Evolutionary conservation across 1,140 invertebrate genomes (phyloP).

Genomic region (Thaumatotibia leucotreta): DNA sequence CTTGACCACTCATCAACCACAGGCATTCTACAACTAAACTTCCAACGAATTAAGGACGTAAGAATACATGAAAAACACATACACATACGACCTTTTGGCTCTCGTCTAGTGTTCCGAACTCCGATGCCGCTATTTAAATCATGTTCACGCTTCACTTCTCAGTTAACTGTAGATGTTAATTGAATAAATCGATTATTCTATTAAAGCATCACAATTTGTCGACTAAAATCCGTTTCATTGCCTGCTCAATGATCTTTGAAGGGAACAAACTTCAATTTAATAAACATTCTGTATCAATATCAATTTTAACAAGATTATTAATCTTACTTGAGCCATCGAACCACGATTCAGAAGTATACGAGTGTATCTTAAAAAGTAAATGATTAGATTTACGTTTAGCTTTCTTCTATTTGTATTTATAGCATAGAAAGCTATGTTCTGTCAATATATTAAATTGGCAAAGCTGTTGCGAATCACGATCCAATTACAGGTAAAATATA

Average conservation of each 20-base stretch:
- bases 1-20: neutral
- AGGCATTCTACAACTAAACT: neutral
- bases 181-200: conserved; percentile 3
- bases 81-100: neutral
- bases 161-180: conserved; percentile 1
- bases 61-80: neutral
- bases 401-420: neutral
- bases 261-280: neutral
- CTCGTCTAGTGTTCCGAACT: neutral
- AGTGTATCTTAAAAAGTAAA: neutral
- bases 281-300: neutral
- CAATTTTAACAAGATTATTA: neutral
- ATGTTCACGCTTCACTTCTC: neutral
- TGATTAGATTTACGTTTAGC: neutral
- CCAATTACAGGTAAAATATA: neutral
- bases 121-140: conserved; percentile 5
- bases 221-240: neutral
- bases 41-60: neutral
- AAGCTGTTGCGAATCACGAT: conserved; percentile 35
- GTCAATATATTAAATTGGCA: conserved; percentile 36
- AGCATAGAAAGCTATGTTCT: conserved; percentile 15
- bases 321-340: neutral
- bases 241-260: neutral
- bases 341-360: neutral
- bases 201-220: conserved; percentile 2